Base-by-base conservation (phyloP, 2,797 vertebrate genomes). In the Dallia pectoralis region DNA sequence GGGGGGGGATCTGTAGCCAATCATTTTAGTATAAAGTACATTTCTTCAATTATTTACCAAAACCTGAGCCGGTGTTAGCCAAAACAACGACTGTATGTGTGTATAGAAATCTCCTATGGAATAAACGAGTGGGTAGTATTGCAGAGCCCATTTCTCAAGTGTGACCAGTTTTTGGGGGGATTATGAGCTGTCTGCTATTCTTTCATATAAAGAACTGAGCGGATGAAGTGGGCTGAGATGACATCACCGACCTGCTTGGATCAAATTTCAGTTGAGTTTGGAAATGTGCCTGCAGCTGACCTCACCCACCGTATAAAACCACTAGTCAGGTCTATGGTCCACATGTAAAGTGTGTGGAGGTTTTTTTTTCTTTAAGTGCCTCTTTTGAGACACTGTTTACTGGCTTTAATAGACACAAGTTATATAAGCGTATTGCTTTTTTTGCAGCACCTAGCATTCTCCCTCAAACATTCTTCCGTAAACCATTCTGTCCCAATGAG, bases 211-310 rank as follows among this genome's bases (percentile, higher is more conserved):
- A n/a, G n/a, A n/a, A n/a, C n/a, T n/a, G 44, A 85, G 71, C n/a
- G 66, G 76, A 40, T 77, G 70, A 59, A 49, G 69, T 67, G 36
- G 14, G 9, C 30, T 14, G 6, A 44, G 76, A 61, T 87, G 87
- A 90, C 83, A 87, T 91, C 89, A 91, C 84, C 30, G 78, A 77
- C 74, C 69, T 84, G 72, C 81, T 84, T 25, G 74, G 77, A 84
- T 92, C 87, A 71, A 69, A 80, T 91, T 91, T 86, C 87, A 78
- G 81, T 84, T 87, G 81, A 79, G 73, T 70, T 72, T 79, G 76
- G 71, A 67, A 74, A 16, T 7, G 74, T 84, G 77, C 69, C 70
- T 69, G 66, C 67, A 70, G 85, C 75, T 90, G 88, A 89, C 79
- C 82, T 89, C 85, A 87, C 73, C 30, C 85, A 87, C 73, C 30